Conservation (phyloP, 2,888 invertebrate genomes). For the Morpho helenor region DNA sequence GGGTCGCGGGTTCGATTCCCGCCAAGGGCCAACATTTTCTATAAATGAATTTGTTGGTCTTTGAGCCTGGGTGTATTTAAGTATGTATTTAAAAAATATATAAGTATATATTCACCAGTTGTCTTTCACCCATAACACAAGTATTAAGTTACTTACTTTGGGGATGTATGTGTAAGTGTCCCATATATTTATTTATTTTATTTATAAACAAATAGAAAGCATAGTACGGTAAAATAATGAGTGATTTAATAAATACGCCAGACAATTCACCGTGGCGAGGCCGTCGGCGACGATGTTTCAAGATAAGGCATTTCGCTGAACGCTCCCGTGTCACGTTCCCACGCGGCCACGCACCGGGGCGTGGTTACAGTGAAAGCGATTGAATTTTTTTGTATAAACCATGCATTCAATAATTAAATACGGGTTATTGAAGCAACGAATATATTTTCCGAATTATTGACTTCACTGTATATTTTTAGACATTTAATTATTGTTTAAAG, state of each 20-base stretch:
- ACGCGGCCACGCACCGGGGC: constrained; percentile 38
- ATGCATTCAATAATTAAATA: neutral
- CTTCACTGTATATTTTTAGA: too few species aligned
- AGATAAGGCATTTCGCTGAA: constrained; percentile 58
- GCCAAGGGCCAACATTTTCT: too few species aligned
- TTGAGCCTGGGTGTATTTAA: too few species aligned
- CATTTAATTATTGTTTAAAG: too few species aligned
- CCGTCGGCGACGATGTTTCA: constrained; percentile 65
- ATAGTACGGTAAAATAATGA: constrained; percentile 10
- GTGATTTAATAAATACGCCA: constrained; percentile 30
- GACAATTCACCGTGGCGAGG: constrained; percentile 45
- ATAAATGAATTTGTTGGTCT: too few species aligned
- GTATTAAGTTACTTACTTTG: too few species aligned
- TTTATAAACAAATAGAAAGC: neutral
- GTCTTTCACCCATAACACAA: too few species aligned
- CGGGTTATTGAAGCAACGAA: neutral
- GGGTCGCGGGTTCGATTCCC: too few species aligned
- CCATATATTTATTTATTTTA: too few species aligned
- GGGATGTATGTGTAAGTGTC: too few species aligned
- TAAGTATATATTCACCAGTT: too few species aligned
- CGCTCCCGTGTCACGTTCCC: constrained; percentile 51
- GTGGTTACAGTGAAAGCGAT: constrained; percentile 16
- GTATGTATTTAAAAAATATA: too few species aligned
- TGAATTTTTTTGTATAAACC: neutral
- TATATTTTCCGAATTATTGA: neutral